A percentile compares a stretch with the other conserved stretches of the same genome.
Conservation (phyloP, 2,113 vertebrate species). For the Pitta sordida region DNA sequence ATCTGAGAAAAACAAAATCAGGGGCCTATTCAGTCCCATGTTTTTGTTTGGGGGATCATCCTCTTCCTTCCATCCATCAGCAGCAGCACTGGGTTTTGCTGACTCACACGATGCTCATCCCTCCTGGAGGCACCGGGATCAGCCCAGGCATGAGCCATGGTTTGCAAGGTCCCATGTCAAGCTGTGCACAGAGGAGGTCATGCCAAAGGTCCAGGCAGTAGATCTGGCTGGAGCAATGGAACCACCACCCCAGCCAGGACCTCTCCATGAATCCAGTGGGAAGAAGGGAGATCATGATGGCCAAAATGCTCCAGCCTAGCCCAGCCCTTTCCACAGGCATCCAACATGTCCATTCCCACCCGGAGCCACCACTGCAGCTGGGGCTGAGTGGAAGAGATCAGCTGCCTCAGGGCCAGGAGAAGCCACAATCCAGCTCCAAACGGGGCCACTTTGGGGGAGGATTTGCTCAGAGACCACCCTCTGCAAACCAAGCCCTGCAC, state of each 20-base stretch:
- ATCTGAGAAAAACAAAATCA: neutral
- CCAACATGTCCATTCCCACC: neutral
- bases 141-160: neutral
- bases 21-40: neutral
- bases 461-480: neutral
- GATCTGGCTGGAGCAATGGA: neutral
- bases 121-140: neutral
- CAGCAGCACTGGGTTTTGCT: neutral
- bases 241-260: neutral
- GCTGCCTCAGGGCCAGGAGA: neutral
- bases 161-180: fast-evolving
- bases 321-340: neutral
- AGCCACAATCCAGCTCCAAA: neutral
- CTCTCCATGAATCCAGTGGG: fast-evolving
- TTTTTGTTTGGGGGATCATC: neutral
- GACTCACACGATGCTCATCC: fast-evolving
- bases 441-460: fast-evolving
- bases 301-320: neutral
- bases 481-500: neutral
- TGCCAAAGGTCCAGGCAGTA: neutral
- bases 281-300: fast-evolving
- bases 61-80: neutral
- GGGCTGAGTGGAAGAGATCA: neutral
- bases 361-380: fast-evolving
- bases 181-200: fast-evolving